These are phyloP conservation scores for Xiphydria camelus DNA, from an alignment of 2,888 invertebrate genomes.

Conservation along the genomic window DNA sequence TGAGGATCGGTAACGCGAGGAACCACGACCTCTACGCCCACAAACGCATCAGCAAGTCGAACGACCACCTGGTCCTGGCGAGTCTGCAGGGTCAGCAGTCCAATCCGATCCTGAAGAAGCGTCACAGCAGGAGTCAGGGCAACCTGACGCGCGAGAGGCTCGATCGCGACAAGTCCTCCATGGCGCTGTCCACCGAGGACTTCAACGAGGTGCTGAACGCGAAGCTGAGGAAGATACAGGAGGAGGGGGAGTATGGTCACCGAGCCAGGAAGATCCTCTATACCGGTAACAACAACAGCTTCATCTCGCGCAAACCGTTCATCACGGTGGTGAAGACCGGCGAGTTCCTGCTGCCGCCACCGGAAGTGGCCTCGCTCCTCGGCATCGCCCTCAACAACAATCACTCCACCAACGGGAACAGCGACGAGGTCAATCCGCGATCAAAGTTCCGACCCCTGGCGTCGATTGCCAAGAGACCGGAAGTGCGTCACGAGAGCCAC, in stretches of 20 bases:
- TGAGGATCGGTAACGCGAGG: not conserved
- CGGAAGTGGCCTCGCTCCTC: constrained; percentile 69
- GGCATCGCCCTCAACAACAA: constrained; percentile 61
- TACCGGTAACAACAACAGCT: constrained; percentile 14
- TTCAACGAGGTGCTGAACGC: constrained; percentile 75
- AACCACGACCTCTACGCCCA: constrained; percentile 39
- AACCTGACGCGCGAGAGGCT: constrained; percentile 48
- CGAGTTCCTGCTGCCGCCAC: constrained; percentile 77
- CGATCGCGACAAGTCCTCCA: constrained; percentile 45
- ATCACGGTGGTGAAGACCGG: constrained; percentile 82
- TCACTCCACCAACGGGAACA: constrained; percentile 49
- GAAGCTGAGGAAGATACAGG: constrained; percentile 71
- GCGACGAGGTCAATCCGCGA: constrained; percentile 31
- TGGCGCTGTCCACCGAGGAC: constrained; percentile 58
- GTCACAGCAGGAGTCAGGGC: constrained; percentile 58
- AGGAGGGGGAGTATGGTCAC: constrained; percentile 59
- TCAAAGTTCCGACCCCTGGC: constrained; percentile 41
- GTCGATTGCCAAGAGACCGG: constrained; percentile 42
- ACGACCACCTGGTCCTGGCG: constrained; percentile 45
- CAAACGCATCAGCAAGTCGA: constrained; percentile 45
- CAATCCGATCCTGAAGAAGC: constrained; percentile 49
- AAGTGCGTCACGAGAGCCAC: constrained; percentile 50
- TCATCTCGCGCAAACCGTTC: constrained; percentile 63
- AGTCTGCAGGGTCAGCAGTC: constrained; percentile 39
- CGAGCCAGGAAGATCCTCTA: constrained; percentile 18